phyloP scores from a whole-genome alignment of 2,113 vertebrate genomes.

The Sinocyclocheilus maitianheensis region DNA sequence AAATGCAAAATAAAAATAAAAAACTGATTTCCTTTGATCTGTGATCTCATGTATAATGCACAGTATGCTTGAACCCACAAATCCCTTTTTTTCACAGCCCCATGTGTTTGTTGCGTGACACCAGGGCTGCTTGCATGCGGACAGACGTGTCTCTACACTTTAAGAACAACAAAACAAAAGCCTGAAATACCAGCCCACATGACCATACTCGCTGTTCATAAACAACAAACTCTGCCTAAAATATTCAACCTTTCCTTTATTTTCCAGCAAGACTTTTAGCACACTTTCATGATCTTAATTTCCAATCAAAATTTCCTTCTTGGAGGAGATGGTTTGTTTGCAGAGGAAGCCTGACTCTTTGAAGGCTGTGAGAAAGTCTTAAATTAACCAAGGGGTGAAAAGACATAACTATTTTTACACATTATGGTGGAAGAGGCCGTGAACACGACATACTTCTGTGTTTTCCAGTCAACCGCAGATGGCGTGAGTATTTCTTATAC shows the following conservation, averaged over 20 bases:
- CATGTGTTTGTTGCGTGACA: slow-evolving; percentile 61
- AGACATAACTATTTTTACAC: background rate
- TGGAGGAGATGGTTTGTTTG: slow-evolving; percentile 7
- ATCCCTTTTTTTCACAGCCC: background rate
- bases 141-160: slow-evolving; percentile 50
- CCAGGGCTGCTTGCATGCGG: slow-evolving; percentile 51
- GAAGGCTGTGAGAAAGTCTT: slow-evolving; percentile 31
- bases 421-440: background rate
- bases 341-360: slow-evolving; percentile 36
- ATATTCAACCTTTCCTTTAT: slow-evolving; percentile 63
- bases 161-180: slow-evolving; percentile 51
- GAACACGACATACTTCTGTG: slow-evolving; percentile 1
- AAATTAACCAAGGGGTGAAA: slow-evolving; percentile 38
- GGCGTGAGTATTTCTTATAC: slow-evolving; percentile 5
- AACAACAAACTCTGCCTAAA: slow-evolving; percentile 57
- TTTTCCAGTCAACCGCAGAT: slow-evolving; percentile 2
- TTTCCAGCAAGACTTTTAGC: slow-evolving; percentile 56
- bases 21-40: background rate
- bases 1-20: background rate
- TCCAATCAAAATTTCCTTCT: slow-evolving; percentile 36
- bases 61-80: background rate
- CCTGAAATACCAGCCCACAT: slow-evolving; percentile 40
- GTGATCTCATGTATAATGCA: background rate
- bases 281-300: slow-evolving; percentile 43
- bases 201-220: slow-evolving; percentile 55